These are phyloP conservation scores for Bombus consobrinus DNA, from an alignment of 1,140 invertebrate species.

Conservation along the genomic window DNA sequence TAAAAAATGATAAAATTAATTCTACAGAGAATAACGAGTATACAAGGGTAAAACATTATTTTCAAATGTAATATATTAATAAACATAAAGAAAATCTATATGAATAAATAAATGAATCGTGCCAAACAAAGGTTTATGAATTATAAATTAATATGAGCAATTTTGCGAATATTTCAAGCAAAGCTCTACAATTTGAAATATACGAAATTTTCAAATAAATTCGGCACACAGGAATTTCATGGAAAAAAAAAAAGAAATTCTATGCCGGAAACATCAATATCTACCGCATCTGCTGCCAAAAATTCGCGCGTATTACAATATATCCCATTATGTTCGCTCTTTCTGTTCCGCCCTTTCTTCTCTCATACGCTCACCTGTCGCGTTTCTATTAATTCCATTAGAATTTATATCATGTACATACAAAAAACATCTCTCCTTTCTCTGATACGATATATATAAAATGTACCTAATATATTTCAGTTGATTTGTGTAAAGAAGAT, in stretches of 20 bases:
- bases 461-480: conserved; percentile 77
- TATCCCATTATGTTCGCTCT: not conserved
- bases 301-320: not conserved
- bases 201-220: conserved; percentile 1
- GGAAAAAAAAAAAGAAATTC: not conserved
- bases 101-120: not conserved
- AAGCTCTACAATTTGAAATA: not conserved
- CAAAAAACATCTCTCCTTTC: conserved; percentile 41
- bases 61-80: not conserved
- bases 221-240: not conserved
- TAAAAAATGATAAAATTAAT: not conserved
- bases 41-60: not conserved
- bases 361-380: no score
- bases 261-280: not conserved
- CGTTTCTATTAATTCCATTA: not conserved
- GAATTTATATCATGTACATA: conserved; percentile 14
- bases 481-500: conserved; percentile 81
- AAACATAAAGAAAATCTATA: not conserved
- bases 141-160: not conserved
- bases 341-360: not conserved
- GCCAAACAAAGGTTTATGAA: no score
- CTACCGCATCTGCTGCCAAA: conserved; percentile 67
- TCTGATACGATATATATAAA: conserved; percentile 64
- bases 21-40: not conserved
- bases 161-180: not conserved